Evolutionary conservation across 1,140 invertebrate genomes (phyloP), one percentile per base, ranked within the genome.

Genomic region (Drosophila navojoa): DNA sequence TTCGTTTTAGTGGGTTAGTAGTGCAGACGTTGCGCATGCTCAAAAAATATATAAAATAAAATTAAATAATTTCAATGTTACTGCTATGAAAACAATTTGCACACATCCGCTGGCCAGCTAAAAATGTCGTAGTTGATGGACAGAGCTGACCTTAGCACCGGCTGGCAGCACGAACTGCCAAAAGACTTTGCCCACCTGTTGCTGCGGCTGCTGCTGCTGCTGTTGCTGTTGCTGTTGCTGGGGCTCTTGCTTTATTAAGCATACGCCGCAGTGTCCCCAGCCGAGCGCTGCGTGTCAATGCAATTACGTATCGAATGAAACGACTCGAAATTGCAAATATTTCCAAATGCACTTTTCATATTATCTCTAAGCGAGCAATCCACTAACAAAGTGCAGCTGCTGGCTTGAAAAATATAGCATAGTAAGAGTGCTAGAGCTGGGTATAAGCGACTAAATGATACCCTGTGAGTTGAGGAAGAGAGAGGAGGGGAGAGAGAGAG

Each of bases 1-100:
- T 68, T 68, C 79, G 82, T 77, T 87, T 87, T 70, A 87, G 57
- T 87, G 82, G 82, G 82, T 82, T 87, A 87, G 72, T 79, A 42
- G 74, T 50, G 69, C 25, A 32, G 13, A 44, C 35, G 15, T 52
- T 40, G 52, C 40, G 35, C 35, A 67, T 59, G 60, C 49, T 49
- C 19, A 60, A 27, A 9, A 27, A 13, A 44, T 11, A 11, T 13
- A 9, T 9, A 10, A 9, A 9, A 35, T 35, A 35, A 38, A 38
- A 38, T 38, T 38, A 38, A 38, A 38, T 19, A 32, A 54, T 64
- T 81, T 82, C 76, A 82, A 79, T 84, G 69, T 71, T 77, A 79
- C 45, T 85, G 59, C 64, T 68, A 71, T 60, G 71, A 54, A 69
- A 64, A 76, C 35, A 42, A 58, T 71, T 35, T 55, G 60, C 58